These are phyloP conservation scores for Chymomyza fuscimana DNA, from an alignment of 2,888 invertebrate genomes.

Conservation along the genomic window DNA sequence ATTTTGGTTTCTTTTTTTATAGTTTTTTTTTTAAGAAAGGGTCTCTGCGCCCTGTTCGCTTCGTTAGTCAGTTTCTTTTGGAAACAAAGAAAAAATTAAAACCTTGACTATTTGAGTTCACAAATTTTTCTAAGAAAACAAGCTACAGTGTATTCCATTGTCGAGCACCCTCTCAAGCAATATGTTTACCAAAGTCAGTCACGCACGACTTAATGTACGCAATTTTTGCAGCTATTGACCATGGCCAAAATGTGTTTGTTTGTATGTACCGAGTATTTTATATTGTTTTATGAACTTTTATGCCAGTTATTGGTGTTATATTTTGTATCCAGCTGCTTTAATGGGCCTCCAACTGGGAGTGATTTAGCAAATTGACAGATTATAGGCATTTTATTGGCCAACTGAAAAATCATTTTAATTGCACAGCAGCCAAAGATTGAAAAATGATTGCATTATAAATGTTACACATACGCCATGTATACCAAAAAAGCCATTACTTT, in stretches of 20 bases:
- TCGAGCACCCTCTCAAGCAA: too few relatives aligned
- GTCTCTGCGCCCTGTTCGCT: too few relatives aligned
- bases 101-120: too few relatives aligned
- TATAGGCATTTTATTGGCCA: constrained; percentile 57
- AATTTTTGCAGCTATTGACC: constrained; percentile 40
- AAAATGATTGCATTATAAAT: background rate
- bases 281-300: constrained; percentile 67
- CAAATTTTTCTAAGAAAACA: too few relatives aligned
- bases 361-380: constrained; percentile 72
- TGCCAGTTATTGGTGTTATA: constrained; percentile 35
- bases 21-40: too few relatives aligned
- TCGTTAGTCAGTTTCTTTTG: too few relatives aligned
- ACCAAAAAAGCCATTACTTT: background rate
- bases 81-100: too few relatives aligned
- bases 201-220: too few relatives aligned
- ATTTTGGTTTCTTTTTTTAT: too few relatives aligned
- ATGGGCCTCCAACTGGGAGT: constrained; percentile 56
- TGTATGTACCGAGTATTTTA: constrained; percentile 50
- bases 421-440: constrained; percentile 3
- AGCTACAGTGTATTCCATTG: too few relatives aligned
- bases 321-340: constrained; percentile 35
- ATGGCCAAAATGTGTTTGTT: constrained; percentile 35
- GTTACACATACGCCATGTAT: constrained; percentile 23
- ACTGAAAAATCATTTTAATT: constrained; percentile 3
- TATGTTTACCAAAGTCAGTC: too few relatives aligned